Conservation (phyloP, 2,797 vertebrate genomes). For the Micromesistius poutassou region DNA sequence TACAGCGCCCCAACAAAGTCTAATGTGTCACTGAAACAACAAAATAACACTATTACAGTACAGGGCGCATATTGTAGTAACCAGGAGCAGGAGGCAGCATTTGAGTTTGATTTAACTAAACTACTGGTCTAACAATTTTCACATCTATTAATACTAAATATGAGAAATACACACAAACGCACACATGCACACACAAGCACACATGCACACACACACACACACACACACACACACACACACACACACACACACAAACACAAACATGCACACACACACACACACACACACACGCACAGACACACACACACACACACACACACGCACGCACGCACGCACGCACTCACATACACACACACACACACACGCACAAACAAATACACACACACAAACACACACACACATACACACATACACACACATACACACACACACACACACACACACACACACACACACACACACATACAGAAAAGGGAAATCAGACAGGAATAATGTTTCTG, state of each 20-base stretch:
- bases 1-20: neutral
- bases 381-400: neutral
- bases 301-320: constrained; percentile 4
- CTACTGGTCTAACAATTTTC: neutral
- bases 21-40: neutral
- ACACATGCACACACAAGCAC: neutral
- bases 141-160: neutral
- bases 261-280: constrained; percentile 10
- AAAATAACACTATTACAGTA: neutral
- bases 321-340: neutral
- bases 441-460: constrained; percentile 9
- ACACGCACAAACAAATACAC: too few species aligned
- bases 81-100: too few species aligned
- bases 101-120: too few species aligned
- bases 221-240: neutral
- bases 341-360: constrained; percentile 6
- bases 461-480: constrained; percentile 24
- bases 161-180: constrained; percentile 1
- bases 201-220: constrained; percentile 1
- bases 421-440: too few species aligned
- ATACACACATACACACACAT: constrained; percentile 11
- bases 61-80: too few species aligned
- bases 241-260: constrained; percentile 5
- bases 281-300: neutral
- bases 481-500: constrained; percentile 51